Conservation (phyloP, 2,113 vertebrate species). For the Nothocercus nigrocapillus region DNA sequence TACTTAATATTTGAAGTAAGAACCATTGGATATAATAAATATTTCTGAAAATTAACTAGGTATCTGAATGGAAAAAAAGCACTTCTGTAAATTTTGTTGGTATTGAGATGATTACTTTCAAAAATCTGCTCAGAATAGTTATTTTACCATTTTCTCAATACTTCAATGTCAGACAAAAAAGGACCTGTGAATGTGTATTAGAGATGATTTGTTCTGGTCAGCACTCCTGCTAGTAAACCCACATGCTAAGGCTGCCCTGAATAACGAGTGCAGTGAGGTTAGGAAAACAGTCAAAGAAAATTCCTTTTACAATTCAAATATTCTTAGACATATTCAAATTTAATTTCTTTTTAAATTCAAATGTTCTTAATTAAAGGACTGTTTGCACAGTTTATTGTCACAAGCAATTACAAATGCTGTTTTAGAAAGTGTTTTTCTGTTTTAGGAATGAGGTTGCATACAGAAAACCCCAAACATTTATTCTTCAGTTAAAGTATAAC, state of each 20-base stretch:
- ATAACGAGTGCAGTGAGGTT: background rate
- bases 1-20: background rate
- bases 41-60: background rate
- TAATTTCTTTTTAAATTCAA: background rate
- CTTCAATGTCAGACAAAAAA: background rate
- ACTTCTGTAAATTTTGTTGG: background rate
- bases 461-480: background rate
- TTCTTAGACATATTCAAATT: background rate
- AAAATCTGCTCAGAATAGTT: background rate
- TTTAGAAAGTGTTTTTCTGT: background rate
- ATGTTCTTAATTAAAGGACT: background rate
- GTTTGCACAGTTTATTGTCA: background rate
- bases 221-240: background rate
- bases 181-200: background rate
- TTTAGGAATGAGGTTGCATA: background rate
- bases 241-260: background rate
- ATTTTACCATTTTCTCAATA: background rate
- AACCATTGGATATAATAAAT: background rate
- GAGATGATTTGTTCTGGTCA: background rate
- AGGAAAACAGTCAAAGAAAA: background rate
- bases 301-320: background rate
- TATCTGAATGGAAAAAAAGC: background rate
- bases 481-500: background rate
- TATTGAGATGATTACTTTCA: background rate
- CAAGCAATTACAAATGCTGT: background rate